Evolutionary conservation across 2,888 invertebrate genomes (phyloP).

Genomic region (Diadromus collaris): DNA sequence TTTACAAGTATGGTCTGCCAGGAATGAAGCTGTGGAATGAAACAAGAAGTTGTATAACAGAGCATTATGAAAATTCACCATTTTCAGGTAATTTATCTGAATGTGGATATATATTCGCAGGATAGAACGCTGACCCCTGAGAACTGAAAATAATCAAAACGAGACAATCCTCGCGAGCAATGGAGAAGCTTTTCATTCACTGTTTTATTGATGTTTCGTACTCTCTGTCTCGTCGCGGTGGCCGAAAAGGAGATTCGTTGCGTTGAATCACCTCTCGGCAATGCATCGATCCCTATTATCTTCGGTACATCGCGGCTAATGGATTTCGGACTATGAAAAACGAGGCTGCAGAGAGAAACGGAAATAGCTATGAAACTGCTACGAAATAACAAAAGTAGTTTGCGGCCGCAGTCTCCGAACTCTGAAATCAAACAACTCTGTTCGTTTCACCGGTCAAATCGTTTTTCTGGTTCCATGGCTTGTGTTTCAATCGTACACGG

Average conservation of each 20-base stretch:
- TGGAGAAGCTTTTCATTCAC: constrained; percentile 11
- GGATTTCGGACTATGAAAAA: constrained; percentile 60
- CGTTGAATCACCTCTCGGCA: constrained; percentile 71
- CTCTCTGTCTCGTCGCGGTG: constrained; percentile 1
- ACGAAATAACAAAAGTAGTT: constrained; percentile 75
- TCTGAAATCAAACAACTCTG: constrained; percentile 19
- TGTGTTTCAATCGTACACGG: not conserved
- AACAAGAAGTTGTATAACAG: too few species aligned
- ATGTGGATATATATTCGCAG: not conserved
- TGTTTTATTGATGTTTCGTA: constrained; percentile 16
- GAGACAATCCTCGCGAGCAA: constrained; percentile 50
- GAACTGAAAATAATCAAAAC: constrained; percentile 74
- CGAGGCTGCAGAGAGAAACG: constrained; percentile 5
- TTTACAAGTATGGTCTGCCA: too few species aligned
- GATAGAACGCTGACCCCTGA: constrained; percentile 57
- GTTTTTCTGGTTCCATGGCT: constrained; percentile 14
- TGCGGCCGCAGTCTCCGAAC: constrained; percentile 50
- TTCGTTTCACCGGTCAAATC: constrained; percentile 8
- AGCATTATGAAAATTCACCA: too few species aligned
- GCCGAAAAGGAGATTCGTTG: constrained; percentile 62
- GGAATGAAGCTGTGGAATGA: too few species aligned
- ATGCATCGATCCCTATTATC: constrained; percentile 78
- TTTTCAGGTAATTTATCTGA: too few species aligned
- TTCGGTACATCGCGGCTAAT: constrained; percentile 71
- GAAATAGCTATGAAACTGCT: constrained; percentile 8